A percentile compares a stretch with the other conserved stretches of the same genome.
These are phyloP conservation scores for Eulemur macaco DNA, from an alignment of 2,113 vertebrate species.

Conservation along the genomic window DNA sequence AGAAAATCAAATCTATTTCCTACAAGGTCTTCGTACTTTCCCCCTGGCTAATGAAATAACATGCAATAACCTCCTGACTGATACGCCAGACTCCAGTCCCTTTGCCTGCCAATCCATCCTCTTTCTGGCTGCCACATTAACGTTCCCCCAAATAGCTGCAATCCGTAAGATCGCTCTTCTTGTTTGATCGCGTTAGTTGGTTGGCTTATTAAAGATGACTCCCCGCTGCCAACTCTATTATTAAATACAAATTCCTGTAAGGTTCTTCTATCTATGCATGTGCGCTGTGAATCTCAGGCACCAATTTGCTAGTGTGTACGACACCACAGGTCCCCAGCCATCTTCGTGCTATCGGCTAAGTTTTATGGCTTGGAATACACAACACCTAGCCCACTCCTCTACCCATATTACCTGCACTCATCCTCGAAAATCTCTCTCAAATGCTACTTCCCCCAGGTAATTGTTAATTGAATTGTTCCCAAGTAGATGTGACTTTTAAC, in stretches of 20 bases:
- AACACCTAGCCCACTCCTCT: neutral
- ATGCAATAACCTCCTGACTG: neutral
- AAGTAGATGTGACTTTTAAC: neutral
- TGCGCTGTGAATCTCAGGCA: rapidly evolving
- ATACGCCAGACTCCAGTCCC: neutral
- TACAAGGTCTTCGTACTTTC: neutral
- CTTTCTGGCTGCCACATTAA: neutral
- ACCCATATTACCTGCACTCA: neutral
- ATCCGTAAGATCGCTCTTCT: neutral
- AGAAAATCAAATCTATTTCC: slow-evolving; percentile 35
- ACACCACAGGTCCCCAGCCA: neutral
- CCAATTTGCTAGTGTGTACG: too few species aligned
- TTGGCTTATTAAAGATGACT: neutral
- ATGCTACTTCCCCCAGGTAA: neutral
- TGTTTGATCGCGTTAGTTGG: neutral
- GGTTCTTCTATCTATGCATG: neutral
- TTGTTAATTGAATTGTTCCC: neutral
- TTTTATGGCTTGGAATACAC: neutral
- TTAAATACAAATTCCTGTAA: neutral
- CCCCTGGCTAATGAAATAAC: neutral
- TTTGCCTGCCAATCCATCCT: neutral
- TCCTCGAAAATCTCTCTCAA: neutral
- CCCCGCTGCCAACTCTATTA: neutral
- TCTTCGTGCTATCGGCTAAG: neutral
- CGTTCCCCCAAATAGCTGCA: neutral